Percentiles rank a stretch among this genome's conserved stretches.
These are phyloP conservation scores for Acleris laterana DNA, from an alignment of 2,888 invertebrate genomes.

Conservation along the genomic window DNA sequence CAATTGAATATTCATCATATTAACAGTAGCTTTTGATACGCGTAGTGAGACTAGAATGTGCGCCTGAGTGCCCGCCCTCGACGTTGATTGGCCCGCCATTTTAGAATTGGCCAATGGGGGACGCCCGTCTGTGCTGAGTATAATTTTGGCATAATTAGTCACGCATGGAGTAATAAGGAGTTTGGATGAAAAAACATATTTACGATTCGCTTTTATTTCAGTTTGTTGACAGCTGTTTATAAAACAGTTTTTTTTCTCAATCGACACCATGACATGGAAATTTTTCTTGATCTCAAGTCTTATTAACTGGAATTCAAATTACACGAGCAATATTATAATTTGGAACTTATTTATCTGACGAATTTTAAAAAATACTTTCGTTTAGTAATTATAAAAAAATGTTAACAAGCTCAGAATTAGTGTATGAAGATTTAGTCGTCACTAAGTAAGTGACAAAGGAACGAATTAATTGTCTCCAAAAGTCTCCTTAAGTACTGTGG, in stretches of 20 bases:
- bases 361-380: too few relatives aligned
- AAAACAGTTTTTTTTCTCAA: neutral
- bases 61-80: slow-evolving; percentile 77
- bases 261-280: too few relatives aligned
- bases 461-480: too few relatives aligned
- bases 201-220: slow-evolving; percentile 14
- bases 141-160: slow-evolving; percentile 84
- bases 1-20: slow-evolving; percentile 70
- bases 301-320: too few relatives aligned
- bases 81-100: slow-evolving; percentile 70
- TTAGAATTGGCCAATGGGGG: slow-evolving; percentile 70
- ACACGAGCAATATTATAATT: too few relatives aligned
- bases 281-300: too few relatives aligned
- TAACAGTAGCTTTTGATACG: slow-evolving; percentile 48
- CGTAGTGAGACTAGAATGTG: slow-evolving; percentile 59
- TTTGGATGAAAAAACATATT: slow-evolving; percentile 45
- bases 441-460: too few relatives aligned
- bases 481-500: too few relatives aligned
- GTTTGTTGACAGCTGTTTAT: neutral
- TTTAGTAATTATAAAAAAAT: too few relatives aligned
- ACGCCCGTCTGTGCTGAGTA: slow-evolving; percentile 61
- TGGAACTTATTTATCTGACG: too few relatives aligned
- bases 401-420: too few relatives aligned
- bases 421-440: too few relatives aligned
- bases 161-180: slow-evolving; percentile 66